Conservation (phyloP, 2,797 vertebrate species). For the Potorous gilbertii region DNA sequence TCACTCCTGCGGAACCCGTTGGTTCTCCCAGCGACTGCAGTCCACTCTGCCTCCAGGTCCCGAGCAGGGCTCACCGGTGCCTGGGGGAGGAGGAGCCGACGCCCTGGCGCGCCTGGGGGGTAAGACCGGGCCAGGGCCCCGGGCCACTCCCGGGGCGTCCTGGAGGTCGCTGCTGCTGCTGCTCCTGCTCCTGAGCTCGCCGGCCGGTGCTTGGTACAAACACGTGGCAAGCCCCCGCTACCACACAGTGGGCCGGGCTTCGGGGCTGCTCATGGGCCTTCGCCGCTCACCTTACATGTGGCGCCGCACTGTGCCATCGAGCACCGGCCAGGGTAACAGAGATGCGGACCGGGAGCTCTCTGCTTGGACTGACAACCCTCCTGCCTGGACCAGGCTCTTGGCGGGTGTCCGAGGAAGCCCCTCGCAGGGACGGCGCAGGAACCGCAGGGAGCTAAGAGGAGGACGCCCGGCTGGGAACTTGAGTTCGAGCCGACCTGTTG, state of each 20-base stretch:
- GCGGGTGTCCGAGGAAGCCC: not conserved
- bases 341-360: not conserved
- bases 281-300: slow-evolving; percentile 83
- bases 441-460: not conserved
- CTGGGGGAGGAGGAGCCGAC: slow-evolving; percentile 15
- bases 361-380: not conserved
- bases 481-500: not conserved
- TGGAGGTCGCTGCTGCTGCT: slow-evolving; percentile 54
- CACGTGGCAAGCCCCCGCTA: slow-evolving; percentile 82
- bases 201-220: slow-evolving; percentile 82
- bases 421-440: not conserved
- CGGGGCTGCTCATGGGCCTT: slow-evolving; percentile 83
- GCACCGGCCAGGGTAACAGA: not conserved
- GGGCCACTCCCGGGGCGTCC: not conserved
- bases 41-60: not conserved
- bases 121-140: not conserved
- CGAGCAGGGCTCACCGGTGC: not conserved
- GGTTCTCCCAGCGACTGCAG: not conserved
- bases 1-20: not conserved
- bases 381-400: not conserved
- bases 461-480: not conserved
- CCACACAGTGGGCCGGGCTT: slow-evolving; percentile 84
- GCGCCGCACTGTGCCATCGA: slow-evolving; percentile 55
- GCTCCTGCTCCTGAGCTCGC: slow-evolving; percentile 63
- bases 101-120: slow-evolving; percentile 44